Evolutionary conservation across 2,888 invertebrate species (phyloP).

Genomic region (Trilocha varians): DNA sequence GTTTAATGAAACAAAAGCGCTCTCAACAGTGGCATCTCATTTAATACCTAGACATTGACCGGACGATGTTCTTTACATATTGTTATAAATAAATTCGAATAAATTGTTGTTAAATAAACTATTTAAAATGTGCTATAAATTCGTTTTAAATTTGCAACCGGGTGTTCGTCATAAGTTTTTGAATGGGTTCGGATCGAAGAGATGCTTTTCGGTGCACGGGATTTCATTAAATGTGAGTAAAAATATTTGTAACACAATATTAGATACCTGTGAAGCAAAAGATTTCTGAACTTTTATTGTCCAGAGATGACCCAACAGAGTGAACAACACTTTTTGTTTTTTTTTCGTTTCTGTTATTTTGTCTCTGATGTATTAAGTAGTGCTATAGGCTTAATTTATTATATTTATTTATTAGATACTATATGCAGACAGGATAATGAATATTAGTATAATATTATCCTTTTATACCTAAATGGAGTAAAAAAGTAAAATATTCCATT

Average conservation of each 20-base stretch:
- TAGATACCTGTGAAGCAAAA: no score
- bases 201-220: conserved; percentile 44
- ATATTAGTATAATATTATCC: no score
- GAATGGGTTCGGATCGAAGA: conserved; percentile 8
- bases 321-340: no score
- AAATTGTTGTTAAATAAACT: not conserved
- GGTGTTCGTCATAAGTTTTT: conserved; percentile 22
- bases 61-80: not conserved
- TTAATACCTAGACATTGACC: not conserved
- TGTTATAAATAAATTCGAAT: not conserved
- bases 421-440: no score
- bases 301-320: no score
- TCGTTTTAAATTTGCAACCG: conserved; percentile 27
- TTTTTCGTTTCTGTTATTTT: no score
- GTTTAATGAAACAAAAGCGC: not conserved
- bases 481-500: no score
- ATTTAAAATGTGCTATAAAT: conserved; percentile 38
- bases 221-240: conserved; percentile 33
- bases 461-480: no score
- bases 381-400: no score
- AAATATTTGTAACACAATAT: not conserved
- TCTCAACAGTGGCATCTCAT: not conserved
- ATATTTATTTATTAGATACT: no score
- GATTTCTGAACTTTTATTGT: no score
- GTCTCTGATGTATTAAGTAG: no score